Evolutionary conservation across 2,888 invertebrate genomes (phyloP), one percentile per base, ranked within the genome.

Genomic region (Antheraea assamensis): DNA sequence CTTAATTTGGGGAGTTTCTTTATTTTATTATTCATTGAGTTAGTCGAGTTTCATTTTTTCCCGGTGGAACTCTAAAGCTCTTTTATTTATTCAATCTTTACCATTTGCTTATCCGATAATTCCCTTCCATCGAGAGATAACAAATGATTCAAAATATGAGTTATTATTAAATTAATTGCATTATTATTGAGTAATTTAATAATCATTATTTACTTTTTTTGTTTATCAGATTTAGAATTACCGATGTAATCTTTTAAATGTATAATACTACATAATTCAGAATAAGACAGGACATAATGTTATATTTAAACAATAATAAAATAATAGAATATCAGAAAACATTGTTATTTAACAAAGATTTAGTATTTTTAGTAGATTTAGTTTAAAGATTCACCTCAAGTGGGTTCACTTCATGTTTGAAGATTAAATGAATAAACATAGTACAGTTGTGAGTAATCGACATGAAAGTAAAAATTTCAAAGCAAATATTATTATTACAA

Each of bases 11-110:
- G 83, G 83, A 79, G 89, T 88, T 87, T 87, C 89, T 85, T 87
- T 88, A 88, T 87, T 93, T 92, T 89, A 92, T 92, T 92, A 92
- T 93, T 93, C 89, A 92, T 88, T 85, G 88, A 90, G 91, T 92
- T 91, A 90, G 87, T 85, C 85, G 83, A 87, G 84, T 87, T 88
- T 84, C 85, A 87, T 90, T 92, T 89, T 42, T 87, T 83, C 85
- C 87, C 87, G 80, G 78, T 78, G 86, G 87, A 85, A 78, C 87
- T 87, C 85, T 87, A 87, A 87, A 87, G 87, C 84, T 86, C 80
- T 87, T 87, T 92, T 86, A 90, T 88, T 91, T 91, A 91, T 92
- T 92, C 89, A 92, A 80, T 82, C 79, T 79, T 82, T 84, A 83
- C 89, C 87, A 88, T 87, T 85, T 86, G 83, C 83, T 81, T 79